A percentile compares a stretch with the other conserved stretches of the same genome.
Evolutionary conservation across 2,888 invertebrate genomes (phyloP).

Genomic region (Electrophaes corylata): DNA sequence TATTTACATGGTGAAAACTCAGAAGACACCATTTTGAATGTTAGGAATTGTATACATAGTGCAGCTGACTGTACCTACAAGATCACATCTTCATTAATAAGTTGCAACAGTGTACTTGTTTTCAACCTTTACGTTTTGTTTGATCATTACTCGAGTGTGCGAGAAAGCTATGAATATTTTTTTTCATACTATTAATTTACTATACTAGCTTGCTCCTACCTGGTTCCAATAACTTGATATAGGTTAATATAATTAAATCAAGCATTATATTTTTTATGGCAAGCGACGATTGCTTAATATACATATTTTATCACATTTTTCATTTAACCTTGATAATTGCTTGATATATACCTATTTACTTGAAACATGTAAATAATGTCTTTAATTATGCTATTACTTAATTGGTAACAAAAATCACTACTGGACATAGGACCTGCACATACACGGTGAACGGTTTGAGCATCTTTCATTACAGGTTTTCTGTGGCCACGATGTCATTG

Average conservation of each 20-base stretch:
- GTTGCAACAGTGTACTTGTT: too few species aligned
- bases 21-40: too few species aligned
- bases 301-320: conserved; percentile 14
- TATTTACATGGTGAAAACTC: too few species aligned
- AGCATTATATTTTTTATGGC: background rate
- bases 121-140: too few species aligned
- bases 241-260: background rate
- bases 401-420: background rate
- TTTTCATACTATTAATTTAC: background rate
- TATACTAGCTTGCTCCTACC: background rate
- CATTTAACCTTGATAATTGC: conserved; percentile 8
- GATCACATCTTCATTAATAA: too few species aligned
- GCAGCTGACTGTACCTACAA: too few species aligned
- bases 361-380: background rate
- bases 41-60: too few species aligned
- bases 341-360: conserved; percentile 3
- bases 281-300: background rate
- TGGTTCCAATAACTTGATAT: background rate
- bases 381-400: background rate
- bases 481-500: background rate
- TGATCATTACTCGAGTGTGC: too few species aligned
- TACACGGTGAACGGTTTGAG: background rate
- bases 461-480: background rate
- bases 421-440: background rate
- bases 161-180: background rate